Conservation (phyloP, 2,888 invertebrate genomes). For the Meteorus colon region DNA sequence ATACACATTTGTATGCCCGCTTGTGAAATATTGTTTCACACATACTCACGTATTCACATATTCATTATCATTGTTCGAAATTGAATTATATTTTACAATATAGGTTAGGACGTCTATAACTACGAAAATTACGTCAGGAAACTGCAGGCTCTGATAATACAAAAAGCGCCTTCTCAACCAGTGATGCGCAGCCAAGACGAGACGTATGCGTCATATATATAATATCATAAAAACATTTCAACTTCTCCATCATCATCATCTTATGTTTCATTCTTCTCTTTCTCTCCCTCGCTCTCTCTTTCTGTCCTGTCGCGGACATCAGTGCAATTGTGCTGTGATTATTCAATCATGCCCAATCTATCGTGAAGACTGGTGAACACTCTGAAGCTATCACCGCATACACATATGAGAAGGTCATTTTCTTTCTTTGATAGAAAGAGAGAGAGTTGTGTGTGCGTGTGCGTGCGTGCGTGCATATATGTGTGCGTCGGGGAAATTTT, state of each 20-base stretch:
- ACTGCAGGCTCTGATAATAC: not conserved
- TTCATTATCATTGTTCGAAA: not conserved
- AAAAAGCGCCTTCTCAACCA: not conserved
- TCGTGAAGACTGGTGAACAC: constrained; percentile 54
- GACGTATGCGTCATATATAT: not conserved
- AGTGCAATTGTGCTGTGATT: constrained; percentile 54
- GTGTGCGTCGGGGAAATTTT: constrained; percentile 6
- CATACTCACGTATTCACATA: too few relatives aligned
- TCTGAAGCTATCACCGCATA: not conserved
- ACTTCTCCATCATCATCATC: not conserved
- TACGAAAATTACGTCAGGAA: not conserved
- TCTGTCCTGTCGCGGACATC: constrained; percentile 30
- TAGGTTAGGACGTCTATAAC: not conserved
- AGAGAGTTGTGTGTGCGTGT: constrained; percentile 2
- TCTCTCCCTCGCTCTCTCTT: too few relatives aligned
- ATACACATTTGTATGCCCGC: too few relatives aligned
- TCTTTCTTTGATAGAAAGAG: constrained; percentile 37
- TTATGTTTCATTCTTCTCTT: not conserved
- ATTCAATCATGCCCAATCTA: constrained; percentile 64
- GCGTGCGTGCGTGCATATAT: constrained; percentile 13
- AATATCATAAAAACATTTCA: not conserved
- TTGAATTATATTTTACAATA: not conserved
- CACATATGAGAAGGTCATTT: constrained; percentile 53
- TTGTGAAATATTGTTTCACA: too few relatives aligned
- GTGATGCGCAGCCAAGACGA: constrained; percentile 31